Evolutionary conservation across 2,888 invertebrate genomes (phyloP).

Genomic region (Euspilapteryx auroguttella): DNA sequence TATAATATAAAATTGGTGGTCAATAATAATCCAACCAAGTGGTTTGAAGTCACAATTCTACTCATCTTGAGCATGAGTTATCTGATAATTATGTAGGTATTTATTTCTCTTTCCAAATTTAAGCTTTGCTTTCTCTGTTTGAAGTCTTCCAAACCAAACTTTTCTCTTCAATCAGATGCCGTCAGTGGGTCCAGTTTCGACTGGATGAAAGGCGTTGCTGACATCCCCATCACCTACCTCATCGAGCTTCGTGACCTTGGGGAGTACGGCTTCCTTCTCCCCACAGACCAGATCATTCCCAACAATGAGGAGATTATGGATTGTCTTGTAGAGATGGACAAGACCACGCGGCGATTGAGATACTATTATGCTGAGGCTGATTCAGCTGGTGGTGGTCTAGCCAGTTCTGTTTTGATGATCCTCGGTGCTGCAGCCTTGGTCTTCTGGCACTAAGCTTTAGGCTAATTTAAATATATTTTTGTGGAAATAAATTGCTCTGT

Average conservation of each 20-base stretch:
- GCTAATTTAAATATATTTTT: too few species aligned
- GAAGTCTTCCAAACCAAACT: too few species aligned
- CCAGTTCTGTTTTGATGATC: not conserved
- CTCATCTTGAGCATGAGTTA: too few species aligned
- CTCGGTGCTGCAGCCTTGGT: not conserved
- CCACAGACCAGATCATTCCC: constrained; percentile 66
- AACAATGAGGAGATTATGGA: constrained; percentile 49
- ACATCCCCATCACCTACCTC: constrained; percentile 67
- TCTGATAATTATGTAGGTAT: too few species aligned
- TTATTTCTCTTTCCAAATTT: too few species aligned
- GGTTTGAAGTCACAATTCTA: too few species aligned
- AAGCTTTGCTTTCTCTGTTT: too few species aligned
- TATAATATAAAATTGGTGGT: too few species aligned
- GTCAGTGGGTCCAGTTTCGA: constrained; percentile 73
- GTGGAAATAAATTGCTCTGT: too few species aligned
- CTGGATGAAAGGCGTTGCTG: constrained; percentile 70
- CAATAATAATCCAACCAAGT: too few species aligned
- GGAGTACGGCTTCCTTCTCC: constrained; percentile 68
- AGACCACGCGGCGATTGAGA: constrained; percentile 16
- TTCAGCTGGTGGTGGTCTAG: not conserved
- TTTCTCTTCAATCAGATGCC: too few species aligned
- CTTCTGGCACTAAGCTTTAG: too few species aligned
- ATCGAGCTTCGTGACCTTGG: constrained; percentile 74
- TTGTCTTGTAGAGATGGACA: constrained; percentile 21
- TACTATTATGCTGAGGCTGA: constrained; percentile 11